These are phyloP conservation scores for Apostichopus leukothele DNA, from an alignment of 53 echinoderm and acorn worm species.

Conservation along the genomic window DNA sequence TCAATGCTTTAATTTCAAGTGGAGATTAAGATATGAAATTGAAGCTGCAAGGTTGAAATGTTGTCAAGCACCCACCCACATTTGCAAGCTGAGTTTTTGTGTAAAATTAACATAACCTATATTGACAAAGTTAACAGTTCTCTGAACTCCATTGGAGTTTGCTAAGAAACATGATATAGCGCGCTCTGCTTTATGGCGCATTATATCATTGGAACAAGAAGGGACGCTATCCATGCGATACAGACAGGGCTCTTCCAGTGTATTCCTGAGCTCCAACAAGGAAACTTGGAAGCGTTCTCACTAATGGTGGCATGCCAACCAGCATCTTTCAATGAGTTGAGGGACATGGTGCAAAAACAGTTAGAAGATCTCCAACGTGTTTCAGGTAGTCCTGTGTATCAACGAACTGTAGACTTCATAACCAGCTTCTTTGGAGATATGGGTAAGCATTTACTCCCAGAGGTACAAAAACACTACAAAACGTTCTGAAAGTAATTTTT, in stretches of 20 bases:
- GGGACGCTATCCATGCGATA: constrained; percentile 3
- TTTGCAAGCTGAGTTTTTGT: too few species aligned
- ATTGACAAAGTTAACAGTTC: too few species aligned
- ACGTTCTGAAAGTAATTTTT: too few species aligned
- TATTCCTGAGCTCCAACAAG: constrained; percentile 1
- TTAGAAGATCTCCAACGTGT: neutral
- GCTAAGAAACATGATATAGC: neutral
- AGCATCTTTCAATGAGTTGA: neutral
- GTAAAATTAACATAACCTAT: too few species aligned
- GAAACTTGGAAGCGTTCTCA: neutral
- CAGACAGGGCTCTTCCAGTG: neutral
- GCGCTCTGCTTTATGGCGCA: neutral
- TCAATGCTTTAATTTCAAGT: too few species aligned
- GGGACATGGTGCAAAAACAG: neutral
- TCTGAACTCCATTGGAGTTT: too few species aligned
- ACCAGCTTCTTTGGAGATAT: neutral
- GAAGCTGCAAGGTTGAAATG: too few species aligned
- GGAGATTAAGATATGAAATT: too few species aligned
- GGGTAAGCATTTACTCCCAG: neutral
- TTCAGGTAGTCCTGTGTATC: neutral
- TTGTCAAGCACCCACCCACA: too few species aligned
- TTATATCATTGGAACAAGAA: neutral
- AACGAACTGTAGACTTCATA: neutral
- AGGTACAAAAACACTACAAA: too few species aligned
- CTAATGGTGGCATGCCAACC: constrained; percentile 10